These are phyloP conservation scores for Anthopleura sola DNA, from an alignment of 64 coral and sea anemone genomes.

Conservation along the genomic window DNA sequence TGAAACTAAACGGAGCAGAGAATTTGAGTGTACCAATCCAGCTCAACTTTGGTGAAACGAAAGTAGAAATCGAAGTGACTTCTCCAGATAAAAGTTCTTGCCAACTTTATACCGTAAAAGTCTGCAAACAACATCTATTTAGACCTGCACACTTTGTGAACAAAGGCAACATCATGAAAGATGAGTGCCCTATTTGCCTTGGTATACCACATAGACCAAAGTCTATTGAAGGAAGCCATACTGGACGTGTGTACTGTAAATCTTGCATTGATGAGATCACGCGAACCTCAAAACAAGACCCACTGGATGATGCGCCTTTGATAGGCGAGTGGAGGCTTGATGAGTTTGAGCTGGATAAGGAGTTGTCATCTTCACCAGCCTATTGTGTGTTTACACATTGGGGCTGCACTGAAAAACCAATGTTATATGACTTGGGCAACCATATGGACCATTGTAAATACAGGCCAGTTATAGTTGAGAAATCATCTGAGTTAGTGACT, in stretches of 20 bases:
- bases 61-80: slow-evolving; percentile 74
- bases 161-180: slow-evolving; percentile 25
- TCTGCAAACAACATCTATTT: slow-evolving; percentile 52
- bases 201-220: slow-evolving; percentile 77
- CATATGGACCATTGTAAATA: slow-evolving; percentile 77
- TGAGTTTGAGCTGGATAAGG: slow-evolving; percentile 64
- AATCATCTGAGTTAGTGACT: slow-evolving; percentile 64
- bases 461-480: slow-evolving; percentile 64
- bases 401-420: slow-evolving; percentile 64
- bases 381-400: slow-evolving; percentile 61
- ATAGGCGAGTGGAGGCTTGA: slow-evolving; percentile 63
- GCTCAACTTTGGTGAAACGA: slow-evolving; percentile 78
- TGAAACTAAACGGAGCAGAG: slow-evolving; percentile 57
- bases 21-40: slow-evolving; percentile 47
- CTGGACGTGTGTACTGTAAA: slow-evolving; percentile 89
- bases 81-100: slow-evolving; percentile 73
- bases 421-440: slow-evolving; percentile 61
- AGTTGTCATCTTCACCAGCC: slow-evolving; percentile 44
- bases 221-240: slow-evolving; percentile 56
- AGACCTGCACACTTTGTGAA: slow-evolving; percentile 52
- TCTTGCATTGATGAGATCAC: slow-evolving; percentile 88
- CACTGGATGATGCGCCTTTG: slow-evolving; percentile 62
- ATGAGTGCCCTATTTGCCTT: slow-evolving; percentile 84
- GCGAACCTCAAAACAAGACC: slow-evolving; percentile 84
- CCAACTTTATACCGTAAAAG: slow-evolving; percentile 48